Evolutionary conservation across 1,140 invertebrate species (phyloP).

Genomic region (Agraylea sexmaculata): DNA sequence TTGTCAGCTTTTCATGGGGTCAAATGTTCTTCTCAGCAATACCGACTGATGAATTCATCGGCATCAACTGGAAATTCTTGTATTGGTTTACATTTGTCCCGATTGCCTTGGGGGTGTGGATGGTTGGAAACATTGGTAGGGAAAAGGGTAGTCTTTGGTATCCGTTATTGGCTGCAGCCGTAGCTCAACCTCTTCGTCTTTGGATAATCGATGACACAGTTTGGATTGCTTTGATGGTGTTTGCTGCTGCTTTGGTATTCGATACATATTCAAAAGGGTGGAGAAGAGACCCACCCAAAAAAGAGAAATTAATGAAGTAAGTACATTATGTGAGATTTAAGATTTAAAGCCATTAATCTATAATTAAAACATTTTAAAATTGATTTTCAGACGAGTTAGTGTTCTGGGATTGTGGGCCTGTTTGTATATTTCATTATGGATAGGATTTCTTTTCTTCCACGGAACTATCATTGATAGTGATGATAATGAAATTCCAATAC

Average conservation of each 20-base stretch:
- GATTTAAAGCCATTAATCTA: background rate
- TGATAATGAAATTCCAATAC: conserved; percentile 75
- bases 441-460: conserved; percentile 79
- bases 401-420: conserved; percentile 46
- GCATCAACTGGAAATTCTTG: conserved; percentile 56
- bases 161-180: conserved; percentile 56
- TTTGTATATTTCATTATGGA: conserved; percentile 63
- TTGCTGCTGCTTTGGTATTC: conserved; percentile 52
- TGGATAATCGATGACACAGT: conserved; percentile 54
- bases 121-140: conserved; percentile 80
- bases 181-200: conserved; percentile 51
- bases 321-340: conserved; percentile 6
- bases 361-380: background rate
- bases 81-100: conserved; percentile 60
- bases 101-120: conserved; percentile 69
- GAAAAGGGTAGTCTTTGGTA: conserved; percentile 58
- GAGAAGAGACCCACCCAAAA: conserved; percentile 49
- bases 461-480: conserved; percentile 74
- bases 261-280: conserved; percentile 67
- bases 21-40: conserved; percentile 63
- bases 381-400: conserved; percentile 32
- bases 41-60: conserved; percentile 59
- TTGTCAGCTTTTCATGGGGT: conserved; percentile 70
- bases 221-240: conserved; percentile 53
- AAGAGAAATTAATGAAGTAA: conserved; percentile 36